Base-by-base conservation (phyloP, 2,888 invertebrate genomes). In the Cyclophora punctaria region DNA sequence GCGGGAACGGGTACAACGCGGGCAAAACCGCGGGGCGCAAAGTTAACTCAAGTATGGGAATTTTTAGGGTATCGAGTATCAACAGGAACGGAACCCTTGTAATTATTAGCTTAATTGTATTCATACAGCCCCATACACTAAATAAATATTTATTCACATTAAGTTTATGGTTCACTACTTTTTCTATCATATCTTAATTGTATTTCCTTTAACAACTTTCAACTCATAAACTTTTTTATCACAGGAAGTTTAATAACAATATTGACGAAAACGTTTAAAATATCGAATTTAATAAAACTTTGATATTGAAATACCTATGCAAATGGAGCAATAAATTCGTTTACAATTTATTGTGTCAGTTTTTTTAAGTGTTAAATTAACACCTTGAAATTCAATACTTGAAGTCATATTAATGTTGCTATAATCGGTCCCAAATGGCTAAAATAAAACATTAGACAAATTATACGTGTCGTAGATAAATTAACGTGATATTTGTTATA, bases 371-470 rank as follows among this genome's bases (percentile, higher is more conserved):
- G 55, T 63, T 57, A 53, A 57, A 63, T 60, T 73, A 71, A 67
- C 75, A 73, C 77, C 66, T 74, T 58, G 75, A 67, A 75, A 78
- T 69, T 52, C 62, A 71, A 79, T 73, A 70, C 60, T 47, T 46
- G 50, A 52, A 54, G 57, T 55, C 56, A 56, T 55, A 55, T 56
- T 53, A 53, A 59, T 50, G 53, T 50, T 51, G 54, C 51, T 48
- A 47, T 51, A 48, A 50, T 59, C 41, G 47, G 20, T 48, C 51
- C 51, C 48, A 44, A 48, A 50, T 50, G 52, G 49, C 49, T 47
- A 50, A 51, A 49, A 46, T 20, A 20, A 20, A 20, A 45, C 49
- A 52, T 57, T 51, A 53, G 46, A 48, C 43, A 47, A 51, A 52
- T 52, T 52, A 45, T 48, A 52, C 51, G 46, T 50, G 52, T 52